phyloP scores from a whole-genome alignment of 2,113 vertebrate species.

The Cyprinodon variegatus region DNA sequence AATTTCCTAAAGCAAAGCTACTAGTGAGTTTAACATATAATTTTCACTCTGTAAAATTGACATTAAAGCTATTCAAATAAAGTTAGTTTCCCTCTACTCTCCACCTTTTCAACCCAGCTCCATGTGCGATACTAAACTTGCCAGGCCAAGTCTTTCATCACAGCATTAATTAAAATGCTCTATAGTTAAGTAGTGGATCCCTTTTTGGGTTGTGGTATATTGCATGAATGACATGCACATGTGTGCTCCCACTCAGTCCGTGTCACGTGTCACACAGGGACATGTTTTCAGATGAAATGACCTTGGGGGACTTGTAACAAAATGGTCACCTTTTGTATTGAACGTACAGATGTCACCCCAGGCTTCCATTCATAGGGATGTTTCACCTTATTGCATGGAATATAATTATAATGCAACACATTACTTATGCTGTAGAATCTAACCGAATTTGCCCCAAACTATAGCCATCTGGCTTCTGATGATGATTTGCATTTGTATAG shows the following conservation, averaged over 20 bases:
- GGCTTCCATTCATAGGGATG: slow-evolving; percentile 32
- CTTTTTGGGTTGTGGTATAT: slow-evolving; percentile 34
- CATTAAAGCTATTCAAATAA: slow-evolving; percentile 58
- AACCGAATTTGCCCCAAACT: slow-evolving; percentile 75
- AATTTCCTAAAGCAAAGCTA: slow-evolving; percentile 60
- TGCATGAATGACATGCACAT: slow-evolving; percentile 47
- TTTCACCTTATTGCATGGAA: slow-evolving; percentile 63
- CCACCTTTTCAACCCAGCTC: slow-evolving; percentile 45
- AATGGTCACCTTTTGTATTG: slow-evolving; percentile 62
- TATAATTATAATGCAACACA: slow-evolving; percentile 67
- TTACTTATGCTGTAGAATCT: slow-evolving; percentile 67
- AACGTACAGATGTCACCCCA: slow-evolving; percentile 62
- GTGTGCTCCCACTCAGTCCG: slow-evolving; percentile 12
- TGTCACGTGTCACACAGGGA: slow-evolving; percentile 38
- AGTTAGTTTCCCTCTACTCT: slow-evolving; percentile 36
- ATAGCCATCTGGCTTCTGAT: slow-evolving; percentile 75
- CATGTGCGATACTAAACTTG: slow-evolving; percentile 61
- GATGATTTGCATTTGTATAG: slow-evolving; percentile 72
- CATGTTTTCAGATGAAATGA: slow-evolving; percentile 43
- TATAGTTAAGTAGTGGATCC: slow-evolving; percentile 54
- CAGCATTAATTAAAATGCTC: slow-evolving; percentile 74
- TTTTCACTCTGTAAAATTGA: slow-evolving; percentile 60
- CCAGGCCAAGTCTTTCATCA: slow-evolving; percentile 67
- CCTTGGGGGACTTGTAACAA: slow-evolving; percentile 61
- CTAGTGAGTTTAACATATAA: slow-evolving; percentile 65